A percentile compares a stretch with the other conserved stretches of the same genome.
phyloP scores from a whole-genome alignment of 2,888 invertebrate genomes.

The Phymatocera aterrima region DNA sequence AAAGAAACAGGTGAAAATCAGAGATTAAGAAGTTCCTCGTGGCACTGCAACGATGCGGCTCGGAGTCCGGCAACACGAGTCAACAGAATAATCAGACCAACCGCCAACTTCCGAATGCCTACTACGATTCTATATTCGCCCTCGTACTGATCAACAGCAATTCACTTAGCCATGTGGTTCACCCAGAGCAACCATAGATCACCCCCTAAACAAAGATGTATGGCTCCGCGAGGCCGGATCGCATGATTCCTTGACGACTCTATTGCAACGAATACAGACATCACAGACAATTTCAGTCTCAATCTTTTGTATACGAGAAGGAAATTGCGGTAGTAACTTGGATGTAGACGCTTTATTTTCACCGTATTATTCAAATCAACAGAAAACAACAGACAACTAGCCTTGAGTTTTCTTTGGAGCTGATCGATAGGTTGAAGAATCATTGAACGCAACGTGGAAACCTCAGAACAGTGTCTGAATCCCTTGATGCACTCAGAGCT shows the following conservation, averaged over 20 bases:
- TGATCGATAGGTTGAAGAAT: too few species aligned
- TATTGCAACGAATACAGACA: not conserved
- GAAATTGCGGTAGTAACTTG: too few species aligned
- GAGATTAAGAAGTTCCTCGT: constrained; percentile 34
- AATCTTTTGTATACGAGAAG: too few species aligned
- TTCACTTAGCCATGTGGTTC: not conserved
- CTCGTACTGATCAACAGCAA: not conserved
- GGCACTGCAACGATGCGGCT: constrained; percentile 3
- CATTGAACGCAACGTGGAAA: too few species aligned
- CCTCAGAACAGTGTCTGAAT: too few species aligned
- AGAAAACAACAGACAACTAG: too few species aligned
- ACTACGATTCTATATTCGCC: not conserved
- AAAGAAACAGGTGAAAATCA: constrained; percentile 49
- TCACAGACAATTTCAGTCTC: not conserved
- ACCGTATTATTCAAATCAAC: too few species aligned
- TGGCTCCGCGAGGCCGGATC: constrained; percentile 62
- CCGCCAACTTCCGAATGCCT: not conserved
- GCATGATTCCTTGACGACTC: constrained; percentile 64
- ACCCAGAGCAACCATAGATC: constrained; percentile 58
- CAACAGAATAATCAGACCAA: not conserved
- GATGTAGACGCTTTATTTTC: too few species aligned
- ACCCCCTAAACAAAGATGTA: constrained; percentile 62
- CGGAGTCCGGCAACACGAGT: too few species aligned
- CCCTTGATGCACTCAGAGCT: too few species aligned
- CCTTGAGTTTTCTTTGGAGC: too few species aligned